Evolutionary conservation across 2,113 vertebrate species (phyloP), one percentile per base, ranked within the genome.

Genomic region (Ahaetulla prasina): DNA sequence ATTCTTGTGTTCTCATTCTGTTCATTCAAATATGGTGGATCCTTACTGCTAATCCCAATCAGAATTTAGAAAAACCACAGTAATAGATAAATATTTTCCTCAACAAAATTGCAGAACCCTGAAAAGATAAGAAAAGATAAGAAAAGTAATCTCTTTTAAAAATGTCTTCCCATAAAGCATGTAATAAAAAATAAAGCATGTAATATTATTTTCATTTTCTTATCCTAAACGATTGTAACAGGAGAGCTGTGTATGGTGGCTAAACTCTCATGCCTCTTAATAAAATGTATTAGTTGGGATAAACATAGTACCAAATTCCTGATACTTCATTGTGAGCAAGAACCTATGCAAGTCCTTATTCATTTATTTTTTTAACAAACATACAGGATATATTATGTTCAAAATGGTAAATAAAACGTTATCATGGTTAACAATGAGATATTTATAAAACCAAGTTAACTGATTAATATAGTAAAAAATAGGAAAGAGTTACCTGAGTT

Each of bases 81-180:
- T 54, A 54, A 20, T 54, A 54, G 52, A 18, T 53, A 53, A 53
- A 18, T 5, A 54, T 54, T 54, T 54, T 3, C 53, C 53, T 5
- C 53, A 54, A 54, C 53, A 4, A 54, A 18, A 54, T 20, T 54
- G 53, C 4, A 54, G 53, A 54, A 54, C 53, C 18, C 49, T 9
- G 10, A 47, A 47, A 7, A 47, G 47, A 47, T 47, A 39, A 14
- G 10, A 6, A 89, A 45, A 30, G 55, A 30, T 47, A 25, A 93
- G 14, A 94, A 92, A 92, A 94, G 89, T 94, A 49, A 43, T 85
- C 95, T 27, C 12, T 91, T 54, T 52, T 54, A 30, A 91, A 91
- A 88, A 54, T 91, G 35, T 39, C 12, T 27, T 45, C n/a, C 30
- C 16, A 52, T n/a, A n/a, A 63, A 30, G 30, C 60, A 90, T 20